Evolutionary conservation across 2,888 invertebrate species (phyloP), one percentile per base, ranked within the genome.

Genomic region (Lithophane leautieri): DNA sequence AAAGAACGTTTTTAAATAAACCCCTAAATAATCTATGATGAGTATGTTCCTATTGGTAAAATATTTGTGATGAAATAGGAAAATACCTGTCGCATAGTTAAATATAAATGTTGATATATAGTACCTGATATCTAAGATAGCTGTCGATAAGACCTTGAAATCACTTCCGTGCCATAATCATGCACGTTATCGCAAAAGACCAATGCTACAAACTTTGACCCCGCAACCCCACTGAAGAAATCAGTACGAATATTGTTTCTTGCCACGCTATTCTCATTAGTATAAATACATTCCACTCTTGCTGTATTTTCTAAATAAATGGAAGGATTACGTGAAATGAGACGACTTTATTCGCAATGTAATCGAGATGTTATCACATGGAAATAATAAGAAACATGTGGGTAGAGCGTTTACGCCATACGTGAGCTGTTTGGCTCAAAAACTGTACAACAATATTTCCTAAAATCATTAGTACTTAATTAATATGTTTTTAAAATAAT

Each of bases 131-230:
- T 61, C n/a, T 58, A n/a, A 58, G 61, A 70, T 70, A 63, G 19
- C n/a, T 40, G n/a, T 63, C 28, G 19, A 28, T 44, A 52, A 25
- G 25, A 75, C 68, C 63, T 84, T 79, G 70, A 61, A 65, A 56
- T 40, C 19, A 19, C 67, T 79, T 83, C 68, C 73, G 62, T 50
- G 60, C 19, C 42, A n/a, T 56, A 79, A 79, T 68, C 54, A 22
- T 14, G 25, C n/a, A 44, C 22, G 60, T 62, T 84, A 82, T 84
- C 84, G 50, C 4, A 12, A 52, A 52, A 84, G 6, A 34, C 56
- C 67, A 62, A 62, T 67, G 42, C 42, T 42, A 34, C 47, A 28
- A 71, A 69, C 63, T 63, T 80, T 84, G 56, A 84, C 68, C 70
- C 70, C 65, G 12, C 40, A 61, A 62, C 40, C 50, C n/a, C 16